These are phyloP conservation scores for Apteryx owenii DNA, from an alignment of 2,113 vertebrate species.

Conservation along the genomic window DNA sequence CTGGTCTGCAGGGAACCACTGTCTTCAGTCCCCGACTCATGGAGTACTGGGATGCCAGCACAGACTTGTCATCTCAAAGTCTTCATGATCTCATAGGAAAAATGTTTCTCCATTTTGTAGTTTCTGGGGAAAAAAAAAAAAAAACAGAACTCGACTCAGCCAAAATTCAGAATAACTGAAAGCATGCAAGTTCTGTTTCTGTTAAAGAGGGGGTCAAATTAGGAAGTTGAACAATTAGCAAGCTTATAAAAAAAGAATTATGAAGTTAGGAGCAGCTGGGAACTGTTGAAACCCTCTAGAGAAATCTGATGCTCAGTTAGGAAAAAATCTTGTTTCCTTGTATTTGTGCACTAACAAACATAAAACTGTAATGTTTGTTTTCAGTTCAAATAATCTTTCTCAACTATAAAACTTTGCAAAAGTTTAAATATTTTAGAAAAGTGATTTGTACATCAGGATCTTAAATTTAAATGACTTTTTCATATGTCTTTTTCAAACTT, in stretches of 20 bases:
- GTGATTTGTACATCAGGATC: neutral
- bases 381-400: neutral
- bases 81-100: neutral
- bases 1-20: neutral
- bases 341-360: neutral
- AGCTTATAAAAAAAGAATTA: neutral
- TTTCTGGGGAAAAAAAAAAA: neutral
- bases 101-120: neutral
- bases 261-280: fast-evolving
- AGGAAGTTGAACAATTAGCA: neutral
- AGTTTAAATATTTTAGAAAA: neutral
- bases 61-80: neutral
- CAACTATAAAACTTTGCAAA: neutral
- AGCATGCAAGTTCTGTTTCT: neutral
- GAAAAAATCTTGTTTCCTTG: neutral
- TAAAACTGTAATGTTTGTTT: neutral
- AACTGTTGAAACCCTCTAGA: neutral
- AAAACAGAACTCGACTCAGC: neutral
- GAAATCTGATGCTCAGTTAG: neutral
- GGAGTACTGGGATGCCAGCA: neutral
- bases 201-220: neutral
- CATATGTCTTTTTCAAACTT: neutral
- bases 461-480: neutral
- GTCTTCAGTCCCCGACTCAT: neutral
- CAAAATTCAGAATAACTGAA: neutral